Percentiles rank a stretch among this genome's conserved stretches.
These are phyloP conservation scores for Vipera latastei DNA, from an alignment of 2,797 vertebrate genomes.

Conservation along the genomic window DNA sequence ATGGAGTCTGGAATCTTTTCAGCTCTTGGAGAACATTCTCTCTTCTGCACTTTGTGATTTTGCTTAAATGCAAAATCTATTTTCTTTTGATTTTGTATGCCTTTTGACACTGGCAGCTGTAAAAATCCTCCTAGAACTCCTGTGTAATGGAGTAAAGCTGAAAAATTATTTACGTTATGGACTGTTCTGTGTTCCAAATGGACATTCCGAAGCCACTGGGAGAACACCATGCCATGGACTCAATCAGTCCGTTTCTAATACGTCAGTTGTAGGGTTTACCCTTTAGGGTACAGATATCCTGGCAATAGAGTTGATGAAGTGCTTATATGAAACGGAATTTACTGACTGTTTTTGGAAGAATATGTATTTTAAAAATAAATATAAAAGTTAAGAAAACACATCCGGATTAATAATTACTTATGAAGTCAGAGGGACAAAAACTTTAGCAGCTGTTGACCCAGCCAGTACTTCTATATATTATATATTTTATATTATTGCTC, in stretches of 20 bases:
- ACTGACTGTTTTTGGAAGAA: background rate
- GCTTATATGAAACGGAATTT: slow-evolving; percentile 43
- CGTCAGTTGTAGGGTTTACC: background rate
- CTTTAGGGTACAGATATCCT: background rate
- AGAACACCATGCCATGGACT: slow-evolving; percentile 6
- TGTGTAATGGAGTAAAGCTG: slow-evolving; percentile 33
- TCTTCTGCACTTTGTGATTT: background rate
- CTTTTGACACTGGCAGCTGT: slow-evolving; percentile 9
- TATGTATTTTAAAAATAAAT: slow-evolving; percentile 48
- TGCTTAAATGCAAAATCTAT: background rate
- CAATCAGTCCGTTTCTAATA: slow-evolving; percentile 13
- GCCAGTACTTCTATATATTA: slow-evolving; percentile 44
- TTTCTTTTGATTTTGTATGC: slow-evolving; percentile 12
- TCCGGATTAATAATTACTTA: slow-evolving; percentile 50
- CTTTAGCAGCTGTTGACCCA: slow-evolving; percentile 52
- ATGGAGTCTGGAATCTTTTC: background rate
- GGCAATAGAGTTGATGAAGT: slow-evolving; percentile 36
- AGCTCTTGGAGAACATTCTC: background rate
- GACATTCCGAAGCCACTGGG: slow-evolving; percentile 22
- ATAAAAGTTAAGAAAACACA: slow-evolving; percentile 46
- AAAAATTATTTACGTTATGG: slow-evolving; percentile 44
- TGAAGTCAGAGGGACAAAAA: slow-evolving; percentile 32
- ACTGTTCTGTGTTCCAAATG: slow-evolving; percentile 18
- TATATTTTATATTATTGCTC: slow-evolving; percentile 56
- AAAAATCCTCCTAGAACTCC: slow-evolving; percentile 37